A percentile compares a stretch with the other conserved stretches of the same genome.
These are phyloP conservation scores for Drosophila pruinosa DNA, from an alignment of 1,140 invertebrate genomes.

Conservation along the genomic window DNA sequence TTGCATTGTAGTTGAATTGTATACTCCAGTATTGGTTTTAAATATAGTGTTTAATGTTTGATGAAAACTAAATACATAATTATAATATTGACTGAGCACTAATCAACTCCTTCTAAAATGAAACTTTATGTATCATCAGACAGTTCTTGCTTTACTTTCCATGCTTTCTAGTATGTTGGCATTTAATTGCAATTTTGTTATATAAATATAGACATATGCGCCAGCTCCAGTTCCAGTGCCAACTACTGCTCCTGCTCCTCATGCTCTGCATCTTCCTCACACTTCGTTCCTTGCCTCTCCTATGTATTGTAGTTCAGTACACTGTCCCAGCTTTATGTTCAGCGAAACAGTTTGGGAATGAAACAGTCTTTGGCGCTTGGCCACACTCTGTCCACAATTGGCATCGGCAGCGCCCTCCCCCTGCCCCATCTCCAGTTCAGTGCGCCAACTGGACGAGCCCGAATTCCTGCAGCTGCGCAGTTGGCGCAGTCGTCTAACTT, in stretches of 20 bases:
- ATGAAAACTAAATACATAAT: no score
- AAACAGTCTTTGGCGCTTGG: conserved; percentile 50
- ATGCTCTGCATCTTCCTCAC: background rate
- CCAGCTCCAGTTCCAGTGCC: background rate
- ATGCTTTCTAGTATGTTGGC: no score
- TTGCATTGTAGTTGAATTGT: no score
- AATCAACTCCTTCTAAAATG: no score
- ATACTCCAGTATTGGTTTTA: no score
- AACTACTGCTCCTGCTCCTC: background rate
- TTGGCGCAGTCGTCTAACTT: conserved; percentile 56
- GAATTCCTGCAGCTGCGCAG: conserved; percentile 70
- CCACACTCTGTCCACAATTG: conserved; percentile 9
- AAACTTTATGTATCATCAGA: conserved; percentile 4
- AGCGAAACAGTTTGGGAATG: conserved; percentile 65
- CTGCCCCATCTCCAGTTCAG: background rate
- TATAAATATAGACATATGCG: background rate
- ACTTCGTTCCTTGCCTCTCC: background rate
- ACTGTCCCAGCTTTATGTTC: background rate
- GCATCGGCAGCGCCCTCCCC: conserved; percentile 31
- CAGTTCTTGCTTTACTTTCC: background rate
- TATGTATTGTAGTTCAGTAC: conserved; percentile 9
- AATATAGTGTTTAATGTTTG: no score
- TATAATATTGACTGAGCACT: no score
- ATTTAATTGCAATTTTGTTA: conserved; percentile 7
- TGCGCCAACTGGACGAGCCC: conserved; percentile 70